Evolutionary conservation across 64 coral and sea anemone species (phyloP).

Genomic region (Montipora sp.): DNA sequence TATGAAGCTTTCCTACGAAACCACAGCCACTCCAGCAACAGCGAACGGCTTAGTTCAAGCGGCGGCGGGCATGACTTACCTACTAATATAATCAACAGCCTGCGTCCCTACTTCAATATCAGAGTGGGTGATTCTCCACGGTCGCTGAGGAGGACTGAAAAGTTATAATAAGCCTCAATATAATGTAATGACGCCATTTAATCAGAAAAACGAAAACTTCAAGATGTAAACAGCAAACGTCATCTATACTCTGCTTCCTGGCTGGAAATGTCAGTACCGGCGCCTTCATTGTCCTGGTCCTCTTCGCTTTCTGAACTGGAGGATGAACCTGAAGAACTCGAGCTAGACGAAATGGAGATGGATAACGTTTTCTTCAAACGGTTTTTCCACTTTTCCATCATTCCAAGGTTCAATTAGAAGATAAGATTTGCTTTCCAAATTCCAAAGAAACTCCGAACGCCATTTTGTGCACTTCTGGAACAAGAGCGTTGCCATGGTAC

Average conservation of each 20-base stretch:
- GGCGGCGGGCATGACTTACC: too few relatives aligned
- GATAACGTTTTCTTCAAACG: constrained; percentile 39
- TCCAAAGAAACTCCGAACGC: constrained; percentile 42
- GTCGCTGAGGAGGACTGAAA: constrained; percentile 37
- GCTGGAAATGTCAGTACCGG: background rate
- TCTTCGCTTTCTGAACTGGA: constrained; percentile 41
- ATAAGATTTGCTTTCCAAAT: constrained; percentile 21
- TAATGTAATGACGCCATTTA: background rate
- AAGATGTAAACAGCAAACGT: background rate
- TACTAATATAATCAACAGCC: constrained; percentile 47
- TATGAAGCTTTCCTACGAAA: background rate
- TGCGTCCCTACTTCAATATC: constrained; percentile 64
- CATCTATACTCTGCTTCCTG: constrained; percentile 21
- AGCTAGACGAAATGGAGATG: constrained; percentile 65
- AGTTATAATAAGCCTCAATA: background rate
- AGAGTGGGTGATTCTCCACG: constrained; percentile 91
- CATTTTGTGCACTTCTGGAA: constrained; percentile 42
- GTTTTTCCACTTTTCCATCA: constrained; percentile 34
- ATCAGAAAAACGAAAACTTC: background rate
- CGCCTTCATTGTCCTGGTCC: constrained; percentile 9
- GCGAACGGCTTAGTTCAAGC: too few relatives aligned
- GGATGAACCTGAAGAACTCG: constrained; percentile 72
- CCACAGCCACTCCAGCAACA: background rate
- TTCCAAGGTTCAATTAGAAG: background rate
- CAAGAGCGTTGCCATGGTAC: constrained; percentile 36